Conservation (phyloP, 1,140 invertebrate genomes). For the Pseudomyrmex flavicornis region DNA sequence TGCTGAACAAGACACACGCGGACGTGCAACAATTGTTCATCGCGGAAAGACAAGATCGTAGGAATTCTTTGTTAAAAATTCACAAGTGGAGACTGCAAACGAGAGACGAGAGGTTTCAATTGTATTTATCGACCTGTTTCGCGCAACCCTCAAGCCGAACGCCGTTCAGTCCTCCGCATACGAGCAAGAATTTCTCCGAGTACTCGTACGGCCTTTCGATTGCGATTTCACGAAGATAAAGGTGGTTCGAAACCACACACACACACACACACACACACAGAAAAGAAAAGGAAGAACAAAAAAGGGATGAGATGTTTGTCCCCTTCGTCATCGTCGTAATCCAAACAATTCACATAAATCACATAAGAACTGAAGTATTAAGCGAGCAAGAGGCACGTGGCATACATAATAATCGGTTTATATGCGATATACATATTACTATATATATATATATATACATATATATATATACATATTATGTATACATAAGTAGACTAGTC, state of each 20-base stretch:
- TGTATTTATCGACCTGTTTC: background rate
- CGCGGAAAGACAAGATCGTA: too few species aligned
- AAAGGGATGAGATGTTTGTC: slow-evolving; percentile 3
- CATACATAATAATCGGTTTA: slow-evolving; percentile 76
- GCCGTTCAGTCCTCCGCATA: slow-evolving; percentile 18
- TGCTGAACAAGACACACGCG: too few species aligned
- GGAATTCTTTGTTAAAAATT: too few species aligned
- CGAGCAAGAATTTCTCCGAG: slow-evolving; percentile 4
- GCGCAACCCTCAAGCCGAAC: background rate
- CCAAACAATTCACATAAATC: slow-evolving; percentile 12
- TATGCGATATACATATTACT: slow-evolving; percentile 74
- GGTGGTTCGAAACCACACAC: background rate
- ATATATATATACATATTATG: slow-evolving; percentile 76
- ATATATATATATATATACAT: slow-evolving; percentile 76
- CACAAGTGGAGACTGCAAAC: too few species aligned
- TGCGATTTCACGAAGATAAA: slow-evolving; percentile 7
- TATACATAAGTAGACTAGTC: slow-evolving; percentile 79
- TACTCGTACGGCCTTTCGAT: slow-evolving; percentile 22
- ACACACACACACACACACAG: slow-evolving; percentile 5
- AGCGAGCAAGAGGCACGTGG: slow-evolving; percentile 41
- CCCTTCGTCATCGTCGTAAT: background rate
- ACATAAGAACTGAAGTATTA: slow-evolving; percentile 32
- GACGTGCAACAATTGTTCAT: too few species aligned
- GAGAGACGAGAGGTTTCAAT: too few species aligned
- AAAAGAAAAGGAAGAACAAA: background rate